Conservation (phyloP, 2,888 invertebrate species). For the Euplagia quadripunctaria region DNA sequence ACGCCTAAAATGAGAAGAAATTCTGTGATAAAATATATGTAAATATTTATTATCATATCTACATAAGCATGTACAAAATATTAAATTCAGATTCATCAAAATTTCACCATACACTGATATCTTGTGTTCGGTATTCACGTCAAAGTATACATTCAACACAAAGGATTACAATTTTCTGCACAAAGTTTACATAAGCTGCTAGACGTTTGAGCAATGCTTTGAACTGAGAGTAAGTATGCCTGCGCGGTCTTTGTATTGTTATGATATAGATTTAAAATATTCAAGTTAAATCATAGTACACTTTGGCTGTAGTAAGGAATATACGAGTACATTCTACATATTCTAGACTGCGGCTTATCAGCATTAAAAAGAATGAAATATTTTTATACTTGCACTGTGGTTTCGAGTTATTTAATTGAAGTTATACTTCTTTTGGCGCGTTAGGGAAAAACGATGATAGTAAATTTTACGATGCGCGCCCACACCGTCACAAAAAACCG, state of each 20-base stretch:
- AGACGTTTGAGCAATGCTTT: background rate
- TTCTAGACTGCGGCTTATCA: background rate
- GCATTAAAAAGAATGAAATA: no score
- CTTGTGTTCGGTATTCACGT: background rate
- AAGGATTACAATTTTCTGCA: background rate
- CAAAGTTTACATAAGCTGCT: background rate
- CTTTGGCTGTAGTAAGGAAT: background rate
- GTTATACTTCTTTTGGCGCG: no score
- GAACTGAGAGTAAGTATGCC: background rate
- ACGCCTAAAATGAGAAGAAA: no score
- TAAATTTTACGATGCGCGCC: no score
- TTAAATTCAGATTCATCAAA: background rate
- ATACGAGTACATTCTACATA: background rate
- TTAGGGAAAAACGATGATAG: no score
- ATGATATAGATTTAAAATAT: background rate
- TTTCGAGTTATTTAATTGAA: no score
- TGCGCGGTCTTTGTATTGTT: background rate
- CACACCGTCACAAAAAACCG: no score
- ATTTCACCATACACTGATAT: background rate
- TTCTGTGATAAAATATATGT: background rate
- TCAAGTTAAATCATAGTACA: background rate
- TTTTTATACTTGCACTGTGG: no score
- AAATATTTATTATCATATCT: background rate
- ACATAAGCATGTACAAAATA: background rate
- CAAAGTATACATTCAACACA: background rate